Base-by-base conservation (phyloP, 92 coral and sea anemone species). In the Galaxea fascicularis region DNA sequence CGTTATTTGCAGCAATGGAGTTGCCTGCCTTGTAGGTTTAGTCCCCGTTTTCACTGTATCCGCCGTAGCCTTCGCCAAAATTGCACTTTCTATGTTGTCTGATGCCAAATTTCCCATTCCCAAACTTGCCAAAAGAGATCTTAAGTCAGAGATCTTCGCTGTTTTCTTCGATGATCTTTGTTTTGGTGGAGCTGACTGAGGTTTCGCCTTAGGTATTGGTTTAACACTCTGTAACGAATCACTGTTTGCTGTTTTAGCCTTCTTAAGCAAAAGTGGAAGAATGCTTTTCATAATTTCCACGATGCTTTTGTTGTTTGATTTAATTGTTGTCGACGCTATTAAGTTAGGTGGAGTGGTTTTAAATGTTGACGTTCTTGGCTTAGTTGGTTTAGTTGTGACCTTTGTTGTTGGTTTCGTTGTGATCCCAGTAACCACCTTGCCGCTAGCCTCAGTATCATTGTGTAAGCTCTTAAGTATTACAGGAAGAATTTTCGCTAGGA, bases 201-300 rank as follows among this genome's bases (percentile, higher is more conserved):
- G 27, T 18, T 91, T 87, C 2, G 70, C 24, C 63, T 66, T 66
- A 8, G 86, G 86, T 9, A 75, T 81, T 41, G 79, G 80, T 30
- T 85, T 52, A 28, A 89, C 76, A 7, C 84, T 77, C 47, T 66
- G 86, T 35, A n/a, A 10, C 24, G 46, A 68, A 63, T 63, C 27
- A 18, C 31, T 35, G 22, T 57, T 53, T n/a, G 29, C 25, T 60
- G 30, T 66, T 10, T 76, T 73, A 51, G 84, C 82, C 65, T 82
- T 92, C 75, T 92, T 84, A 16, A 94, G 89, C 44, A 94, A 64
- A 8, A 94, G 56, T 12, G 98, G 98, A 82, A 94, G 91, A 68
- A 94, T 69, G 65, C 74, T 91, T 63, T 87, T 89, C 20, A 94
- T 73, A 39, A 93, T 85, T 35, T 86, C 87, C 66, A 84, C 93